Conservation (phyloP, 2,113 vertebrate species). For the Cyphomyrus plagiostoma region DNA sequence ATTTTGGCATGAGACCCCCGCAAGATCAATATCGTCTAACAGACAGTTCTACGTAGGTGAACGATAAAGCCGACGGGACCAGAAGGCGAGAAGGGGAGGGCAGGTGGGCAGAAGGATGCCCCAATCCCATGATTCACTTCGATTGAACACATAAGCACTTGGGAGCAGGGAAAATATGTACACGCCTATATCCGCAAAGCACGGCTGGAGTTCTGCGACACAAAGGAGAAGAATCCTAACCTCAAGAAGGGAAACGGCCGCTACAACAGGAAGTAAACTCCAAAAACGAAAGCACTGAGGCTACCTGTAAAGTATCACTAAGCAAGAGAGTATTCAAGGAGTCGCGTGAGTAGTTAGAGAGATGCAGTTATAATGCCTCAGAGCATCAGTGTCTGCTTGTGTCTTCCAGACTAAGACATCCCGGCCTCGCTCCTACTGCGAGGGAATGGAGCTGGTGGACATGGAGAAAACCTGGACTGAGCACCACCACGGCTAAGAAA, state of each 20-base stretch:
- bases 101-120: neutral
- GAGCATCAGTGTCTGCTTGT: conserved; percentile 2
- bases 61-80: conserved; percentile 25
- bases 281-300: neutral
- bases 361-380: neutral
- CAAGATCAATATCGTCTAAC: conserved; percentile 23
- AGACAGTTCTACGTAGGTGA: conserved; percentile 22
- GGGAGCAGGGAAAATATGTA: neutral
- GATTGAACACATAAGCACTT: conserved; percentile 10
- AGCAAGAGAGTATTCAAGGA: neutral
- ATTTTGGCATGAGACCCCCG: conserved; percentile 56
- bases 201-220: neutral
- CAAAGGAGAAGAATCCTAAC: conserved; percentile 1
- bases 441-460: conserved; percentile 75
- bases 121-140: conserved; percentile 6
- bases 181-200: neutral
- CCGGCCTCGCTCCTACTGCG: conserved; percentile 63
- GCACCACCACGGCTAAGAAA: conserved; percentile 22
- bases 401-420: conserved; percentile 49
- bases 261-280: conserved; percentile 7
- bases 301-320: neutral
- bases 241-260: neutral
- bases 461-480: conserved; percentile 78
- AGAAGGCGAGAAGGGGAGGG: conserved; percentile 17
- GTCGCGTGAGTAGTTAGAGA: neutral